Percentiles rank a stretch among this genome's conserved stretches.
Conservation (phyloP, 1,140 invertebrate species). For the Hyposmocoma kahamanoa region DNA sequence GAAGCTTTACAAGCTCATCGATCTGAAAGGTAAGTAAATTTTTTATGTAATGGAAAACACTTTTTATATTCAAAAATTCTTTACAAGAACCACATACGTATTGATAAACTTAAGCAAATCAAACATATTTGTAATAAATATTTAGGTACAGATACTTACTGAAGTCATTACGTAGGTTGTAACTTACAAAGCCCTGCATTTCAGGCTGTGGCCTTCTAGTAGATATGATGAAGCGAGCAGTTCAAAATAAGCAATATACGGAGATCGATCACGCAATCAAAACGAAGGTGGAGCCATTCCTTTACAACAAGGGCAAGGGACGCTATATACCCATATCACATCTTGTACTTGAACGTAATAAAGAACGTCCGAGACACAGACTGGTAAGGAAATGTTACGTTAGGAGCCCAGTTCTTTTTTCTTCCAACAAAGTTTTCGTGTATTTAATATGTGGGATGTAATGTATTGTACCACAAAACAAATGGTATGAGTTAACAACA, state of each 20-base stretch:
- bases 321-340: constrained; percentile 91
- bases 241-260: constrained; percentile 90
- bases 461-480: no score
- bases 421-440: no score
- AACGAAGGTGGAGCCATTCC: constrained; percentile 91
- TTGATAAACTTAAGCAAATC: no score
- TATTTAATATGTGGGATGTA: no score
- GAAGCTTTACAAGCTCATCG: constrained; percentile 88
- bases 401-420: no score
- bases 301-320: constrained; percentile 95
- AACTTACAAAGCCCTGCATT: no score
- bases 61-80: no score
- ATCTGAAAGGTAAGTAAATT: constrained; percentile 90
- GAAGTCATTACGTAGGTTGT: no score
- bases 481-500: no score
- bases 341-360: constrained; percentile 90
- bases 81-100: no score
- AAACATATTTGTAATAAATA: no score
- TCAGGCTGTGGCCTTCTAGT: constrained; percentile 93
- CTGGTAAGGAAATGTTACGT: constrained; percentile 78
- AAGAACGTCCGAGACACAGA: constrained; percentile 86
- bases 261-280: constrained; percentile 92
- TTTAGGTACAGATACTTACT: no score
- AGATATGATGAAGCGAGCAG: constrained; percentile 93
- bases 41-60: neutral